Evolutionary conservation across 1,140 invertebrate genomes (phyloP), one percentile per base, ranked within the genome.

Genomic region (Palaemon carinicauda): DNA sequence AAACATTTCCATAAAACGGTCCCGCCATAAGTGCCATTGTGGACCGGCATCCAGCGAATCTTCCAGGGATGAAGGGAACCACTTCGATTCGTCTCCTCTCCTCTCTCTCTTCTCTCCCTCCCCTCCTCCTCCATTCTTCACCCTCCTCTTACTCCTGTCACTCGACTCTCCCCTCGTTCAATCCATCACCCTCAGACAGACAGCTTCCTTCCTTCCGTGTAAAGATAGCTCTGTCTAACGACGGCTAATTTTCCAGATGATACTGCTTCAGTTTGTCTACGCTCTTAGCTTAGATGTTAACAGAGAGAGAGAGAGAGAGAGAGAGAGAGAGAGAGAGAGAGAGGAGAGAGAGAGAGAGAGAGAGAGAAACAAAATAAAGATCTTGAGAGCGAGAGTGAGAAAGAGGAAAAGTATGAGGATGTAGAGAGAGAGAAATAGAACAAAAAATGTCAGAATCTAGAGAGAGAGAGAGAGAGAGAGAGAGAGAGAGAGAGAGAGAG

Each of bases 201-300:
- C 51, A 27, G 12, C 52, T 80, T 80, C 77, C 77, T 80, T 80
- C 77, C 77, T 80, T 56, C 77, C 77, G 77, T 31, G 77, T 56
- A 80, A 80, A 80, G 77, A 60, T 56, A 80, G 29, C 77, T 27
- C 15, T 19, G 53, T 31, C 77, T 80, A 80, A 80, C 77, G 21
- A 80, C 77, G 60, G 52, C 77, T 80, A 80, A 80, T 80, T 80
- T 78, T 56, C 77, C 14, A 80, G 77, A 80, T 80, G 56, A 80
- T 80, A 80, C 77, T 54, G 60, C 77, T 80, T 33, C 52, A 78
- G 21, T 78, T 12, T 78, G 51, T 78, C 41, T 51, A 17, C 1
- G 31, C 10, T 17, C 79, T 65, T 54, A 54, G 27, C 29, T n/a
- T 24, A 27, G 10, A 56, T 7, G 3, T 24, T 27, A 53, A 54